Base-by-base conservation (phyloP, 2,113 vertebrate genomes). In the Psettodes erumei region DNA sequence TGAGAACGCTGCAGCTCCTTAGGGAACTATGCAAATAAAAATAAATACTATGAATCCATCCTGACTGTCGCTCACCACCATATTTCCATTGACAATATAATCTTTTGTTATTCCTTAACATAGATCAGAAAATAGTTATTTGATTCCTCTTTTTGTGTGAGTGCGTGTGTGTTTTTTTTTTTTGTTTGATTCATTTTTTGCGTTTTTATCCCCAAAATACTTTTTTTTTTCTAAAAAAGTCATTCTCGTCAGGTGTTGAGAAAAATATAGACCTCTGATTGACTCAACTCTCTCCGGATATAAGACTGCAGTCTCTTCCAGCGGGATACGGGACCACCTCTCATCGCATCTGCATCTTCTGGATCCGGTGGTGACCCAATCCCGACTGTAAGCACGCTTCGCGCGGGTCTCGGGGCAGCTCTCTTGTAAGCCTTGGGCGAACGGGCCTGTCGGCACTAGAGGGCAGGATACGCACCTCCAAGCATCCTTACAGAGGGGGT, bases 191-290 rank as follows among this genome's bases (percentile, higher is more conserved):
- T 85, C 67, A 69, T 88, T 91, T 90, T 87, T 83, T 81, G 63
- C 61, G 19, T 91, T 92, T 93, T 91, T 89, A 88, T 92, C 88
- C 90, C 80, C 91, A 94, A 95, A 94, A 95, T 94, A 94, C 86
- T 93, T 93, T 89, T 91, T 89, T n/a, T n/a, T n/a, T n/a, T n/a
- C n/a, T 43, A 69, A 86, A 89, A 93, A 92, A 91, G 85, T 90
- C 59, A 15, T 90, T 93, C 88, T 93, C 85, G 61, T 90, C 90
- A 80, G 81, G 61, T 87, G 84, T 91, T 90, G 89, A 93, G 92
- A 94, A 94, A 95, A 94, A 94, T 94, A 95, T 92, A 95, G 89
- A 94, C 85, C 90, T 92, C 91, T 93, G 91, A 81, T 89, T 88
- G 76, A 88, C 87, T 91, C 88, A 59, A 48, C 86, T 88, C 81